A percentile compares a stretch with the other conserved stretches of the same genome.
phyloP scores from a whole-genome alignment of 2,113 vertebrate species.

The Serilophus lunatus region DNA sequence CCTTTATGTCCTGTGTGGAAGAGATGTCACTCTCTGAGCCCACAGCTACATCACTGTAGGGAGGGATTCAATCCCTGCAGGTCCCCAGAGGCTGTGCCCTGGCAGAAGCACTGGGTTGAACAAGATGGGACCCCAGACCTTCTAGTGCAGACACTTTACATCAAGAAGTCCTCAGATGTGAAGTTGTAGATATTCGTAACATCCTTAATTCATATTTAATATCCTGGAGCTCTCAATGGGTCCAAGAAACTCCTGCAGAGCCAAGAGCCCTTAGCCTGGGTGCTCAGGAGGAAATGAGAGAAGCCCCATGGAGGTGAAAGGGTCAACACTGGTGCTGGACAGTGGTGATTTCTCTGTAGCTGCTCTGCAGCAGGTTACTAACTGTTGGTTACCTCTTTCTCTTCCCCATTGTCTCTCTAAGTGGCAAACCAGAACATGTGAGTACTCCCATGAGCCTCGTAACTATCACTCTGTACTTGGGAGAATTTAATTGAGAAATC shows the following conservation, averaged over 20 bases:
- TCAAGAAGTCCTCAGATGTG: background rate
- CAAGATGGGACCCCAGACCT: accelerated
- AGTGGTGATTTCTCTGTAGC: background rate
- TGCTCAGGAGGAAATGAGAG: background rate
- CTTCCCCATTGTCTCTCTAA: background rate
- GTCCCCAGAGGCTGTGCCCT: background rate
- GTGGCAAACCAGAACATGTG: background rate
- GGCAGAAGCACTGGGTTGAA: background rate
- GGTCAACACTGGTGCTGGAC: accelerated
- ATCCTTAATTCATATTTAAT: background rate
- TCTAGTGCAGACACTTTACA: background rate
- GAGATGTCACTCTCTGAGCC: background rate
- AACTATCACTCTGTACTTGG: background rate
- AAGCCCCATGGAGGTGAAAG: background rate
- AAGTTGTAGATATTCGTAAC: background rate
- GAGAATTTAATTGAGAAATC: background rate
- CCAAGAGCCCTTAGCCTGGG: background rate
- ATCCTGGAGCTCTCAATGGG: background rate
- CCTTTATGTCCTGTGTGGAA: background rate
- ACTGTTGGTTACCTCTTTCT: background rate
- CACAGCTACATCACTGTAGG: accelerated
- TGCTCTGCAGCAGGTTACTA: background rate
- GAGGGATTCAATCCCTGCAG: background rate
- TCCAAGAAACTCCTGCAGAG: background rate
- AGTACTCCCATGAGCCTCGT: background rate